These are phyloP conservation scores for Lathamus discolor DNA, from an alignment of 2,113 vertebrate species.

Conservation along the genomic window DNA sequence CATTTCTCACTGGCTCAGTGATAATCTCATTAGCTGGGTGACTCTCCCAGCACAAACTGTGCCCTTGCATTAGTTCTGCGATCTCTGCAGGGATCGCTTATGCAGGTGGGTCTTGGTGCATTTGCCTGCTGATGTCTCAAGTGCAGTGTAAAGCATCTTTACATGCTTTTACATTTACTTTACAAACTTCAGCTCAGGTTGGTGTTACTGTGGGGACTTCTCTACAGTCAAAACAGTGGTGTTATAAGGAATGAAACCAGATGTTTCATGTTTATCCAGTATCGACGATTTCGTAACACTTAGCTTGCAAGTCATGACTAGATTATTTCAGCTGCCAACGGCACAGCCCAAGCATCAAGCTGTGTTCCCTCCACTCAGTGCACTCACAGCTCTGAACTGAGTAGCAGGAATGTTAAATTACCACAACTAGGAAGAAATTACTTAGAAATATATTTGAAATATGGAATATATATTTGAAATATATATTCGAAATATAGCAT, in stretches of 20 bases:
- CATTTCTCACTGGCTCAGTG: background rate
- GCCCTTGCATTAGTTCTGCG: background rate
- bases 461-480: no score
- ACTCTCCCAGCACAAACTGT: accelerated
- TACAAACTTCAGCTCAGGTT: background rate
- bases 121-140: background rate
- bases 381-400: background rate
- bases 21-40: background rate
- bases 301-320: constrained; percentile 8
- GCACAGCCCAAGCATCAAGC: background rate
- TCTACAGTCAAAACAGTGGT: background rate
- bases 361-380: background rate
- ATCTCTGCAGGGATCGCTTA: background rate
- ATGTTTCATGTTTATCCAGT: constrained; percentile 12
- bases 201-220: background rate
- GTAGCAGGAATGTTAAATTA: background rate
- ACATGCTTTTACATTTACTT: background rate
- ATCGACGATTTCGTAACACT: constrained; percentile 22
- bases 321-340: background rate
- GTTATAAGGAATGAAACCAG: background rate
- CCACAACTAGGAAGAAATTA: background rate
- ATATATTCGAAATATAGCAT: no score
- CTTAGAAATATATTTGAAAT: background rate
- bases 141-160: background rate
- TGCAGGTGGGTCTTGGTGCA: background rate